phyloP scores from a whole-genome alignment of 2,797 vertebrate species.

The Thunnus albacares region DNA sequence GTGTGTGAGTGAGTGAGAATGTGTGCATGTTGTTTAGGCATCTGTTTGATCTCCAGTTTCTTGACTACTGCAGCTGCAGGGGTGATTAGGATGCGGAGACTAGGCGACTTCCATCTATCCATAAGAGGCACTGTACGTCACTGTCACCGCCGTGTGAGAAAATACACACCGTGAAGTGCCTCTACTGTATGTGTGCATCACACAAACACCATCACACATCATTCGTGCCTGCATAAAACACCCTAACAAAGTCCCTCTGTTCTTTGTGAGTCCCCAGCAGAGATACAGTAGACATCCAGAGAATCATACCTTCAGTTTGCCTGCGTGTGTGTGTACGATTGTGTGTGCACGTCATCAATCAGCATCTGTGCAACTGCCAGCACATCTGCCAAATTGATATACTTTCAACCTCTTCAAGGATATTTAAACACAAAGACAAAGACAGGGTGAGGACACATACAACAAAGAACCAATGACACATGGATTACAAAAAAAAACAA shows the following conservation, averaged over 20 bases:
- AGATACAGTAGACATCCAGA: constrained; percentile 47
- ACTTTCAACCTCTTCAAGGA: constrained; percentile 56
- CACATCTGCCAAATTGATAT: constrained; percentile 57
- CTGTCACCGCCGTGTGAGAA: constrained; percentile 36
- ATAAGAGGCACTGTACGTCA: constrained; percentile 47
- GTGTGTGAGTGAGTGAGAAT: constrained; percentile 13
- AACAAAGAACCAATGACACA: constrained; percentile 56
- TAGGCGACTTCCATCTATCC: constrained; percentile 48
- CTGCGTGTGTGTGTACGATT: constrained; percentile 5
- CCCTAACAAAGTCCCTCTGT: constrained; percentile 49
- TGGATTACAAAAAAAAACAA: constrained; percentile 9
- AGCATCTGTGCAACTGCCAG: constrained; percentile 49
- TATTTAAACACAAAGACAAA: constrained; percentile 66
- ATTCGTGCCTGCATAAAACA: constrained; percentile 41
- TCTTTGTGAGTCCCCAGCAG: constrained; percentile 49
- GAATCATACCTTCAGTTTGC: constrained; percentile 43
- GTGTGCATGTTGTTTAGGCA: constrained; percentile 55
- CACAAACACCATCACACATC: constrained; percentile 27
- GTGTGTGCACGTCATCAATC: constrained; percentile 33
- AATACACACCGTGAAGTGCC: constrained; percentile 21
- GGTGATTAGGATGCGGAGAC: constrained; percentile 59
- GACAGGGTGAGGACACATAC: constrained; percentile 63
- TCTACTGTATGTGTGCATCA: constrained; percentile 22
- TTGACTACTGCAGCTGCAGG: constrained; percentile 63
- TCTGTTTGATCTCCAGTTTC: constrained; percentile 71